Evolutionary conservation across 2,888 invertebrate species (phyloP).

Genomic region (Eumerus sabulonum): DNA sequence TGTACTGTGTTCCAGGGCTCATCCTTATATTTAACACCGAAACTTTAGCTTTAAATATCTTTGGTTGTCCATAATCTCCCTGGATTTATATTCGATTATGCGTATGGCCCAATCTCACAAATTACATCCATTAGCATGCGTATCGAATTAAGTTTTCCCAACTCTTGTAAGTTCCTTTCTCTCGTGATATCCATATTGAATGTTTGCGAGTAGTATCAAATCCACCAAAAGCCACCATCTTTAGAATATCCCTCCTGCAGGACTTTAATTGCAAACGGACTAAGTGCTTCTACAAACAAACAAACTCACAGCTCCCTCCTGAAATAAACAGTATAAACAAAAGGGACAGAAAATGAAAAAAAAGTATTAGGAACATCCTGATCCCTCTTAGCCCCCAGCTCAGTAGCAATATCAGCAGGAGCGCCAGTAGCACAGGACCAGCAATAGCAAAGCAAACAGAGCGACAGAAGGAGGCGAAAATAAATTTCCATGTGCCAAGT

Average conservation of each 20-base stretch:
- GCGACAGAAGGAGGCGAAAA: conserved; percentile 5
- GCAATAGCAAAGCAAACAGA: conserved; percentile 30
- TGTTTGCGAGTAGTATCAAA: not conserved
- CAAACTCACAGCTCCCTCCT: no score
- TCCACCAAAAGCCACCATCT: conserved; percentile 1
- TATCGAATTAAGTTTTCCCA: conserved; percentile 40
- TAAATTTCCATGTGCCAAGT: conserved; percentile 44
- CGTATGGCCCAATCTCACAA: conserved; percentile 17
- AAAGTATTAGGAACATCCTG: conserved; percentile 48
- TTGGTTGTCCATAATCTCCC: not conserved
- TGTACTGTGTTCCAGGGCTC: no score
- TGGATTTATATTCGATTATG: conserved; percentile 13
- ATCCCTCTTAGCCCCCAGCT: no score
- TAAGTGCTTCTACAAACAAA: conserved; percentile 16
- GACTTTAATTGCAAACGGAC: conserved; percentile 33
- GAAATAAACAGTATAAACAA: conserved; percentile 54
- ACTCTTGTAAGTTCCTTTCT: not conserved
- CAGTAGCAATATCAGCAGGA: no score
- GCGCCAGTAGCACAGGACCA: no score
- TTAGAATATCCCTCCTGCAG: conserved; percentile 37
- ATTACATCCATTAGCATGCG: conserved; percentile 36
- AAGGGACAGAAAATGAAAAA: conserved; percentile 46
- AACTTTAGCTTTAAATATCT: no score
- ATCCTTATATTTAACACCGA: no score
- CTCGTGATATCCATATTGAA: no score